Evolutionary conservation across 2,797 vertebrate genomes (phyloP), one percentile per base, ranked within the genome.

Genomic region (Micrastur ruficollis): DNA sequence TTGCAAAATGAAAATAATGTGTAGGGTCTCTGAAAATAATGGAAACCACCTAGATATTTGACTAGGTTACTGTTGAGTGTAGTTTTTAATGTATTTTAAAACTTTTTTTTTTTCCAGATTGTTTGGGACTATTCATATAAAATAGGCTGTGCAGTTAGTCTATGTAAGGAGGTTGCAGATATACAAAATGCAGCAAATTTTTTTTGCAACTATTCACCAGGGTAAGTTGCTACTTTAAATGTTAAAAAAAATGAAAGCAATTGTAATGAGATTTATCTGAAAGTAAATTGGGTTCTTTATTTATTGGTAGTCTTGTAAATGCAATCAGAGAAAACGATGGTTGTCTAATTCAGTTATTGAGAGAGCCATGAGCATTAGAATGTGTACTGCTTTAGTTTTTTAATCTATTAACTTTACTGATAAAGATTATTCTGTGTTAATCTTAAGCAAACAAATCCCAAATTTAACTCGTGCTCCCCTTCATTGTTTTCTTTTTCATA

Each of bases 71-170:
- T 6, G 3, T 20, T n/a, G 31, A 59, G 14, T 63, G 20, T 49
- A 31, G 14, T 36, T 91, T 91, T 59, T 53, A 36, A 34, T 89
- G 61, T 38, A 38, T 71, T 92, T 81, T 73, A 29, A 75, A 61
- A 26, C 20, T 9, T 36, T 25, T 81, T 90, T 38, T 59, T 53
- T 50, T 94, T 95, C 71, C 91, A 99, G 98, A 97, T 98, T 29
- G 98, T 99, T 55, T 99, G 98, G 98, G 98, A 98, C 5, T 29
- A 75, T 9, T 98, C 97, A 56, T 98, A 98, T 93, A 99, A 99
- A 92, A 97, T 99, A 36, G 98, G 98, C 13, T 99, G 98, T 82
- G 98, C 98, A 3, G 98, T 96, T 36, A 95, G 98, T 11, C 58
- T 92, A 12, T 99, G 98, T 80, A 86, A 59, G 38, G 38, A 3